Evolutionary conservation across 2,888 invertebrate species (phyloP), one percentile per base, ranked within the genome.

Genomic region (Acronicta alni): DNA sequence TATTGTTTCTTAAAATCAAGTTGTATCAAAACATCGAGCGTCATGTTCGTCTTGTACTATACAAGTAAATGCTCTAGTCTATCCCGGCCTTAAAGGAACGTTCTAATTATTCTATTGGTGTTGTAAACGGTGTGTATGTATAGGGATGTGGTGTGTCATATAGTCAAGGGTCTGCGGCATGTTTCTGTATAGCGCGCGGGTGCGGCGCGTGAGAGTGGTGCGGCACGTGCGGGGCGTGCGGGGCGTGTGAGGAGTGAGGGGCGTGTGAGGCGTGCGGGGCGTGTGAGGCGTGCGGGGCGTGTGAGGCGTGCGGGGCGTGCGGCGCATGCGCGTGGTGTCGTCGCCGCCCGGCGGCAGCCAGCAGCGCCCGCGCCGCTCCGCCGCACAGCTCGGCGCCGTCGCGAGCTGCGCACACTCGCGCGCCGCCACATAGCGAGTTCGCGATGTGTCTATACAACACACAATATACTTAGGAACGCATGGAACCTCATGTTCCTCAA

Each of bases 351-450:
- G 80, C 70, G 2, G 89, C 85, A 4, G 75, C 76, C 7, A 84
- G 81, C 49, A 93, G 80, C 15, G 90, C 89, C 15, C 90, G 84
- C 1, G 83, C 94, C 0, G 89, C 64, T 6, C 42, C 59, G 0
- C 58, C 77, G 73, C 92, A 91, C 61, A 94, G 77, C 81, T 94
- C 96, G 79, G 95, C 92, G 57, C 96, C 96, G 91, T 96, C 96
- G 7, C 95, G 89, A 14, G 95, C 94, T 49, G 92, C 91, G 53
- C 92, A 93, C 52, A 95, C 95, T 26, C 95, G 94, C 23, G 94
- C 91, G 56, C 95, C 95, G 64, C 95, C 95, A 66, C 95, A 93
- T 77, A 95, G 91, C 0, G 95, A 89, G 87, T 96, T 96, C 42
- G 89, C 74, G 48, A 96, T 86, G 85, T 96, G 95, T 14, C 96